A percentile compares a stretch with the other conserved stretches of the same genome.
Conservation (phyloP, 2,797 vertebrate species). For the Sciurus carolinensis region DNA sequence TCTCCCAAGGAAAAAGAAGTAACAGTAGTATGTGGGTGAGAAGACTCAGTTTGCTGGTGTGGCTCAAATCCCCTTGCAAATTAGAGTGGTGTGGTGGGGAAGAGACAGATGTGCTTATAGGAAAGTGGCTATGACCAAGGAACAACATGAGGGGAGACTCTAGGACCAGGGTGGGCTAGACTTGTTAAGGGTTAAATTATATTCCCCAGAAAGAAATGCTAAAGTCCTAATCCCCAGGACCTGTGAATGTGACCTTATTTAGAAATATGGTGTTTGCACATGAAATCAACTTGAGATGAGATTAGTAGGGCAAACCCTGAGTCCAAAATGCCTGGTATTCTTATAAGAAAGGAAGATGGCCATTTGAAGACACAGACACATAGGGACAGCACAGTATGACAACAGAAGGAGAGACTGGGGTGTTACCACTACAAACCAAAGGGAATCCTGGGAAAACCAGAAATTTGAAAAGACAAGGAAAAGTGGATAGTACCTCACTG, state of each 20-base stretch:
- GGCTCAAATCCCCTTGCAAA: slow-evolving; percentile 75
- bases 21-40: slow-evolving; percentile 69
- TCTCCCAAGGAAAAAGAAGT: slow-evolving; percentile 67
- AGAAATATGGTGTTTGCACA: not conserved
- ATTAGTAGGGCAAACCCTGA: not conserved
- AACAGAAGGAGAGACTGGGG: not conserved
- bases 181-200: slow-evolving; percentile 33
- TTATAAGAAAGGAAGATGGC: not conserved
- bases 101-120: slow-evolving; percentile 1
- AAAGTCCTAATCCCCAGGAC: not conserved
- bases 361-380: not conserved
- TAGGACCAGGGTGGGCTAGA: slow-evolving; percentile 46
- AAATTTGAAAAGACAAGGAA: not conserved
- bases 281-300: not conserved
- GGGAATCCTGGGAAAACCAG: not conserved
- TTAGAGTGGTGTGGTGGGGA: slow-evolving; percentile 38
- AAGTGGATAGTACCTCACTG: not conserved
- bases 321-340: not conserved
- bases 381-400: not conserved
- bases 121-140: slow-evolving; percentile 64
- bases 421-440: not conserved
- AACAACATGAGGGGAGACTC: slow-evolving; percentile 46
- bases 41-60: slow-evolving; percentile 62
- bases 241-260: slow-evolving; percentile 7
- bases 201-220: not conserved